phyloP scores from a whole-genome alignment of 2,888 invertebrate genomes.

The Lochmaea capreae region DNA sequence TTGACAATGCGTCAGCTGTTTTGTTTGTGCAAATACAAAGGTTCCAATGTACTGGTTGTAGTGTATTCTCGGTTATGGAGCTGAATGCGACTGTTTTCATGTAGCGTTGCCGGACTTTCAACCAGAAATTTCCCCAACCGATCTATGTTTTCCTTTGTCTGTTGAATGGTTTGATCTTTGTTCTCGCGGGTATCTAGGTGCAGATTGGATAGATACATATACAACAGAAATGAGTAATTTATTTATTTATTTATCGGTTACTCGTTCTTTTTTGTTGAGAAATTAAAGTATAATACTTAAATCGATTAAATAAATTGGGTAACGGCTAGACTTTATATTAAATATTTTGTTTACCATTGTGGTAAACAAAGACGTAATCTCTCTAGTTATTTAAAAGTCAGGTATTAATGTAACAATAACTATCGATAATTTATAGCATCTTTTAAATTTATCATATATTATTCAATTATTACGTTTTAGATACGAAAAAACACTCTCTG shows the following conservation, averaged over 20 bases:
- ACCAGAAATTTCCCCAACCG: background rate
- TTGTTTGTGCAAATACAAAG: background rate
- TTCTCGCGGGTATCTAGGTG: background rate
- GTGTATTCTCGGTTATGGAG: conserved; percentile 9
- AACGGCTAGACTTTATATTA: no score
- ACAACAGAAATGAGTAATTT: background rate
- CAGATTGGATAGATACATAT: conserved; percentile 5
- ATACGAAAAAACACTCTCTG: no score
- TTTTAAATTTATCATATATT: no score
- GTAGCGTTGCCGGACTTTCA: conserved; percentile 14
- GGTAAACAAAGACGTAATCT: no score
- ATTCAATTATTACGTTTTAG: no score
- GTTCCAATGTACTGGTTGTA: background rate
- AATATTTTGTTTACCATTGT: no score
- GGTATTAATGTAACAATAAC: no score
- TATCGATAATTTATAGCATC: no score
- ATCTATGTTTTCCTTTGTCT: conserved; percentile 8
- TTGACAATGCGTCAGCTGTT: conserved; percentile 20
- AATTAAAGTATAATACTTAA: background rate
- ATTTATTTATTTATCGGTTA: background rate
- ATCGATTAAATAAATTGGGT: no score
- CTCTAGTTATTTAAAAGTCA: no score
- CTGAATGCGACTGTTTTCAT: conserved; percentile 23
- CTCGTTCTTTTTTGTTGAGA: background rate
- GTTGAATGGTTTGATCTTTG: conserved; percentile 17